Evolutionary conservation across 1,140 invertebrate genomes (phyloP).

Genomic region (Drosophila busckii): DNA sequence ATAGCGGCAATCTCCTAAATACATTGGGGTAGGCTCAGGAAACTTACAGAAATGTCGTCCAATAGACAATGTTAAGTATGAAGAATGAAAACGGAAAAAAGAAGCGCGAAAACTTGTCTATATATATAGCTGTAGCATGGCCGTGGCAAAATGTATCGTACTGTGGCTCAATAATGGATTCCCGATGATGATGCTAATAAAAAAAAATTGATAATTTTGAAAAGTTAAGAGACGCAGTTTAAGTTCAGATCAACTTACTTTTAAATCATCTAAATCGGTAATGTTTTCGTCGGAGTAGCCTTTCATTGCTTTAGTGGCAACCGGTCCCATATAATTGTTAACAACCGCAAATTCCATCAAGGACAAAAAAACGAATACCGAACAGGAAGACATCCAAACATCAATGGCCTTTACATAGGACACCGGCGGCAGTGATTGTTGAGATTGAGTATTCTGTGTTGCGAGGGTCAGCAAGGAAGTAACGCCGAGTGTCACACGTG

Average conservation of each 20-base stretch:
- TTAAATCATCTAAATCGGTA: constrained; percentile 87
- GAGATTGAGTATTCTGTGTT: constrained; percentile 93
- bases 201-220: too few relatives aligned
- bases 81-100: constrained; percentile 94
- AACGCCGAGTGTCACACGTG: constrained; percentile 82
- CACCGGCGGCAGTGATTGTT: constrained; percentile 92
- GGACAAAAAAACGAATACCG: constrained; percentile 94
- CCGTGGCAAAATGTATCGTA: constrained; percentile 92
- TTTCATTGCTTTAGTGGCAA: constrained; percentile 93
- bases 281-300: constrained; percentile 93
- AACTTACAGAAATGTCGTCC: constrained; percentile 88
- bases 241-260: constrained; percentile 80
- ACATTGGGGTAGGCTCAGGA: constrained; percentile 1
- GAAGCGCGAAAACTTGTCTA: constrained; percentile 91
- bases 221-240: too few relatives aligned
- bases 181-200: constrained; percentile 80
- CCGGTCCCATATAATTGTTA: constrained; percentile 94
- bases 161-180: constrained; percentile 82
- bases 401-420: constrained; percentile 95
- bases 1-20: constrained; percentile 19
- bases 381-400: constrained; percentile 96
- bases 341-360: constrained; percentile 95
- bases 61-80: constrained; percentile 92
- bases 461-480: constrained; percentile 91
- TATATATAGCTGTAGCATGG: constrained; percentile 89